Base-by-base conservation (phyloP, 2,797 vertebrate species). In the Phalanger gymnotis region DNA sequence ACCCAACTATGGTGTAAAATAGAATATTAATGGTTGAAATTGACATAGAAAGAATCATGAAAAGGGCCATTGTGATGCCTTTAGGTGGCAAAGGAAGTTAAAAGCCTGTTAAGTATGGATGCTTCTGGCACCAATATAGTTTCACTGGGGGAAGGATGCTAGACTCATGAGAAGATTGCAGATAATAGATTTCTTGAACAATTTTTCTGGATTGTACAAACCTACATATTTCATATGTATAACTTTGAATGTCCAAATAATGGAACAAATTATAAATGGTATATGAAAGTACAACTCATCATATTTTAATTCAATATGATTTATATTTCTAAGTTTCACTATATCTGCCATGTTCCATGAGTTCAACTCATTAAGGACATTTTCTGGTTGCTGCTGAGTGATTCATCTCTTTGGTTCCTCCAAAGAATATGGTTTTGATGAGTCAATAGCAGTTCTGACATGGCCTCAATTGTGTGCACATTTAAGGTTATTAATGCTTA, bases 351-450 rank as follows among this genome's bases (percentile, higher is more conserved):
- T 94, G 90, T 93, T 40, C 73, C 54, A n/a, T 14, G 54, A 30
- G 40, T 73, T 91, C 61, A 94, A 0, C 0, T 90, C 94, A 89
- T 19, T 90, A 95, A 92, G 89, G 96, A 95, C 66, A 93, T 95
- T 91, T 89, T 91, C 90, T 92, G 1, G 87, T 92, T 95, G 94
- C 93, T 96, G 95, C 93, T 87, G 95, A 97, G 73, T 95, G 96
- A 97, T 54, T 19, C 10, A 7, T 52, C 90, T 66, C 73, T 61
- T 73, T 53, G 40, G n/a, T 92, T 66, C 54, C 92, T 96, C 92
- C 93, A 95, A 96, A 91, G 94, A 98, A 97, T 95, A 94, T 91
- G 90, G 91, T 91, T 97, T 95, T 95, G 95, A 96, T 94, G 95
- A 96, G 90, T 51, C 94, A 92, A 96, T 94, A 94, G 58, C 95